A percentile compares a stretch with the other conserved stretches of the same genome.
These are phyloP conservation scores for Macheiramphus alcinus DNA, from an alignment of 2,113 vertebrate species.

Conservation along the genomic window DNA sequence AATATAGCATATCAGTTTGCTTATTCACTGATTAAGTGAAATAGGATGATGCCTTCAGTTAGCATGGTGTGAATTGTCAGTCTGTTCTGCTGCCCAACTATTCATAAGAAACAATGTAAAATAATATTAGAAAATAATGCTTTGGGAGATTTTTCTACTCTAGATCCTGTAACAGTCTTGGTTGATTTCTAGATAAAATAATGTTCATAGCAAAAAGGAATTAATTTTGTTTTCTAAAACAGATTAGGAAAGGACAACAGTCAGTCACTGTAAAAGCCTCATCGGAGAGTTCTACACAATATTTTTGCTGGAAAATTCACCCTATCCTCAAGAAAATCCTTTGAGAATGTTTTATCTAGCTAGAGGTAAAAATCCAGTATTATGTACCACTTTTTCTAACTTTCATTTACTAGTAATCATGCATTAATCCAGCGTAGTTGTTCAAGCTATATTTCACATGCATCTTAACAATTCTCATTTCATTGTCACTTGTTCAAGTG, in stretches of 20 bases:
- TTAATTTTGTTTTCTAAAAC: neutral
- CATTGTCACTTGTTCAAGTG: neutral
- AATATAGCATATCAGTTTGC: neutral
- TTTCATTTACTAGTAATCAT: neutral
- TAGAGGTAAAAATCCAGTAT: neutral
- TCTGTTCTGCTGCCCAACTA: neutral
- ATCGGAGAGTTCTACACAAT: neutral
- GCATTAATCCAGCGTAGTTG: neutral
- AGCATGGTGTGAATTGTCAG: neutral
- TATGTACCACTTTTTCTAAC: neutral
- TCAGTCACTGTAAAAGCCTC: neutral
- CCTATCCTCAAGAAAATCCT: neutral
- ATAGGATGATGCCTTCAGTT: neutral
- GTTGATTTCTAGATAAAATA: neutral
- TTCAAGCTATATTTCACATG: neutral
- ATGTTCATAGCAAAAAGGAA: neutral
- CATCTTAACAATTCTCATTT: neutral
- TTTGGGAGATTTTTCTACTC: neutral
- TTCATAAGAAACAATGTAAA: neutral
- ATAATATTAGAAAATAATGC: neutral
- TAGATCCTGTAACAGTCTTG: neutral
- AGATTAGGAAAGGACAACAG: neutral
- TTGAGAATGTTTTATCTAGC: neutral
- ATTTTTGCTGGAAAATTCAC: neutral
- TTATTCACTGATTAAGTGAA: neutral